These are phyloP conservation scores for Ormyrus thymus DNA, from an alignment of 2,888 invertebrate genomes.

Conservation along the genomic window DNA sequence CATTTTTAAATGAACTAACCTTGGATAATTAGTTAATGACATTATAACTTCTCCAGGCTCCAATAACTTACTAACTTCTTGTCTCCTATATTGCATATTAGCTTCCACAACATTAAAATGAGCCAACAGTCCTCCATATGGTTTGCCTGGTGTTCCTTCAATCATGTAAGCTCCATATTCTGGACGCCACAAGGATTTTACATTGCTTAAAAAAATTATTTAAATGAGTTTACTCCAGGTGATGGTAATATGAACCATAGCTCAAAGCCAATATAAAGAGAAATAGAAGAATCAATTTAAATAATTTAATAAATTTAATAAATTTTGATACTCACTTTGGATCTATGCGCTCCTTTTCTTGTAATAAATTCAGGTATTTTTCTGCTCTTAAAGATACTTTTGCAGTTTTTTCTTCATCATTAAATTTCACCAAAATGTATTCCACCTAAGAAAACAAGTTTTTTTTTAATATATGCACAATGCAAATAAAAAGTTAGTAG, in stretches of 20 bases:
- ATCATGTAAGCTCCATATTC: conserved; percentile 99
- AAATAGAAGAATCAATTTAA: conserved; percentile 4
- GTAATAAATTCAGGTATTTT: conserved; percentile 86
- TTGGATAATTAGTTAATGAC: conserved; percentile 95
- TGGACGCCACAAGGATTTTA: conserved; percentile 95
- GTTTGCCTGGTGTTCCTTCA: conserved; percentile 98
- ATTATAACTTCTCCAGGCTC: conserved; percentile 88
- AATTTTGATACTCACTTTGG: conserved; percentile 79
- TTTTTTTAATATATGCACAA: conserved; percentile 4
- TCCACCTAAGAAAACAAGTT: conserved; percentile 81
- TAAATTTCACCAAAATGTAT: conserved; percentile 96
- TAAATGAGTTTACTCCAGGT: not conserved
- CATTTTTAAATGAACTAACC: conserved; percentile 76
- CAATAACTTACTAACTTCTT: conserved; percentile 88
- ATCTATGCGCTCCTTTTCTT: conserved; percentile 87
- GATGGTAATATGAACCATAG: not conserved
- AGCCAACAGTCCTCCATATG: conserved; percentile 94
- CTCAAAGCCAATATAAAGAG: not conserved
- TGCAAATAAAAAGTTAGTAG: too few relatives aligned
- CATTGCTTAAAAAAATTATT: conserved; percentile 72
- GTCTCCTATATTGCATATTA: conserved; percentile 93
- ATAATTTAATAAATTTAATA: conserved; percentile 3
- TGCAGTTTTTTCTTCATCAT: conserved; percentile 88
- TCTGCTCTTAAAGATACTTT: conserved; percentile 90
- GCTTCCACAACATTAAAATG: conserved; percentile 99